Evolutionary conservation across 2,797 vertebrate species (phyloP), one percentile per base, ranked within the genome.

Genomic region (Craterocephalus amniculus): DNA sequence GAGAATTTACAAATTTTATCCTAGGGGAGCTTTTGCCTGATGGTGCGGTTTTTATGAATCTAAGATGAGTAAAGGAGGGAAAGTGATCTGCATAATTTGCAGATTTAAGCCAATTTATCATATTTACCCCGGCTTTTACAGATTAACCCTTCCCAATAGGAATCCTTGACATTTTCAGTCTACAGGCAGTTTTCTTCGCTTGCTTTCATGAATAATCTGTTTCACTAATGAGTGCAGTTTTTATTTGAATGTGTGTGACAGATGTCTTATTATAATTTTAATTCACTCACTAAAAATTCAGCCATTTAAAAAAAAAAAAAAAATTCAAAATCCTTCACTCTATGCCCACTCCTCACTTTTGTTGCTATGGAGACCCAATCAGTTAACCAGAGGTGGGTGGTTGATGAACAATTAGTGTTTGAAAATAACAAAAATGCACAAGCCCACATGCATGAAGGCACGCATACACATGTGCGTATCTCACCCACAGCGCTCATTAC

Each of bases 301-400:
- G n/a, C n/a, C n/a, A n/a, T n/a, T n/a, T 79, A 67, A 80, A 83
- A 77, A 18, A 69, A 7, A 65, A 62, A 67, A 66, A 78, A 20
- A 68, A 6, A n/a, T n/a, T n/a, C n/a, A n/a, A 67, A 64, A 67
- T 63, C 72, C n/a, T 6, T 60, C 45, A 58, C 22, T 78, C 63
- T 51, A 58, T 76, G 65, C 43, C 12, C 4, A 26, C 68, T 78
- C 20, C 70, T 79, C 12, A 9, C 67, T 73, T 73, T 63, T 74
- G 87, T 89, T 90, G 84, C 88, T 70, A 91, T 82, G 88, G 90
- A 85, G 77, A 92, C 78, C 63, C 64, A 88, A 92, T 91, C 87
- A 90, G 80, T 76, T 64, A 75, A 83, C 27, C 72, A 87, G 76
- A 74, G 74, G 89, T 86, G 70, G 87, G 72, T 70, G 86, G 76